phyloP scores from a whole-genome alignment of 2,113 vertebrate genomes.

The Callochromis pleurospilus region DNA sequence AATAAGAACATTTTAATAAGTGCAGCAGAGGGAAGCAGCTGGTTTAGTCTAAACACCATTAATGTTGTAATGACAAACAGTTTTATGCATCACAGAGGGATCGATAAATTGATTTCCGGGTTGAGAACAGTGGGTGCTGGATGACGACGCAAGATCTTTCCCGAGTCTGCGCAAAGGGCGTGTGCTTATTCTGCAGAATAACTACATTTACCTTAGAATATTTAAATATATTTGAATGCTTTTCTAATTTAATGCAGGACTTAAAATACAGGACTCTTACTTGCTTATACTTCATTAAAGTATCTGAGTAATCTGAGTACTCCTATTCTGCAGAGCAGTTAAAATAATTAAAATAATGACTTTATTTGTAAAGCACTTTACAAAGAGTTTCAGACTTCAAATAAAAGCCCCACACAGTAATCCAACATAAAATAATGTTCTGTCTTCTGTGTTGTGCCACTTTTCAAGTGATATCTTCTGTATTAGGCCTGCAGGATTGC shows the following conservation, averaged over 20 bases:
- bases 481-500: background rate
- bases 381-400: background rate
- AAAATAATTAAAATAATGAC: background rate
- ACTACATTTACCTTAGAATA: background rate
- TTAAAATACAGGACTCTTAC: background rate
- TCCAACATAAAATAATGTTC: background rate
- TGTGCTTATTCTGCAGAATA: background rate
- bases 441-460: background rate
- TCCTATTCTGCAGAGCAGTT: background rate
- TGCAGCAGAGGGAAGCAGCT: background rate
- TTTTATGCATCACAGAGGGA: background rate
- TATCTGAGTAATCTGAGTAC: background rate
- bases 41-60: background rate
- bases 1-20: background rate
- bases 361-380: background rate
- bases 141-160: background rate
- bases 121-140: background rate
- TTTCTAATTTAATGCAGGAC: background rate
- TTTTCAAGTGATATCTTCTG: background rate
- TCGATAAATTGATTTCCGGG: background rate
- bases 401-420: background rate
- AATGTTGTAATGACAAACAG: rapidly evolving
- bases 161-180: rapidly evolving
- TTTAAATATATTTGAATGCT: background rate
- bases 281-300: background rate